Evolutionary conservation across 2,113 vertebrate genomes (phyloP).

Genomic region (Pontoporia blainvillei): DNA sequence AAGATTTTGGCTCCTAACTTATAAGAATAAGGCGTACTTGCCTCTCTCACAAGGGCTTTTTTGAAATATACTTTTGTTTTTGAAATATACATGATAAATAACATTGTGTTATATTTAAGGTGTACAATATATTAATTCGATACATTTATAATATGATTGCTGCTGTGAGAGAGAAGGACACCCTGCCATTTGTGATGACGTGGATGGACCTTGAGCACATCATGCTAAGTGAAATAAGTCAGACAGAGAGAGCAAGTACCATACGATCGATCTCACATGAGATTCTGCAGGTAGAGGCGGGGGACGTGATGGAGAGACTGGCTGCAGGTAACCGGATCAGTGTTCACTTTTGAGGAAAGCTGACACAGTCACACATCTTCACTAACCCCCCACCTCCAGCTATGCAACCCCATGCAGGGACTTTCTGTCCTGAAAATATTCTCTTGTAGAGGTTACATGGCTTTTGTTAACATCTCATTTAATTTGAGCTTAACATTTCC

Average conservation of each 20-base stretch:
- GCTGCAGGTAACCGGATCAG: no score
- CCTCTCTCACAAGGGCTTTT: neutral
- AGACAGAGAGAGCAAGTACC: neutral
- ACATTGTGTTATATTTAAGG: neutral
- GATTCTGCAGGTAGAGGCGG: neutral
- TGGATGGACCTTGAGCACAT: neutral
- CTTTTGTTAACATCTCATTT: neutral
- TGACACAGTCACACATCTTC: accelerated
- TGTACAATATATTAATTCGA: neutral
- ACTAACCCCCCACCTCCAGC: accelerated
- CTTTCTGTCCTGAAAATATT: neutral
- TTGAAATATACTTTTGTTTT: neutral
- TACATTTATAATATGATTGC: neutral
- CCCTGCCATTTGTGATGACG: neutral
- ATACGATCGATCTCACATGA: neutral
- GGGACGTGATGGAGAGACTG: neutral
- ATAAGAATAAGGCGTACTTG: neutral
- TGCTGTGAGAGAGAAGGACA: neutral
- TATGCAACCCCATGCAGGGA: neutral
- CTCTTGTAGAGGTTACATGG: neutral
- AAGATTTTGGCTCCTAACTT: neutral
- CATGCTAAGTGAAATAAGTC: neutral
- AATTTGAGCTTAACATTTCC: conserved; percentile 3
- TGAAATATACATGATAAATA: neutral
- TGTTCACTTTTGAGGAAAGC: neutral